Evolutionary conservation across 2,113 vertebrate genomes (phyloP).

Genomic region (Heterochromis multidens): DNA sequence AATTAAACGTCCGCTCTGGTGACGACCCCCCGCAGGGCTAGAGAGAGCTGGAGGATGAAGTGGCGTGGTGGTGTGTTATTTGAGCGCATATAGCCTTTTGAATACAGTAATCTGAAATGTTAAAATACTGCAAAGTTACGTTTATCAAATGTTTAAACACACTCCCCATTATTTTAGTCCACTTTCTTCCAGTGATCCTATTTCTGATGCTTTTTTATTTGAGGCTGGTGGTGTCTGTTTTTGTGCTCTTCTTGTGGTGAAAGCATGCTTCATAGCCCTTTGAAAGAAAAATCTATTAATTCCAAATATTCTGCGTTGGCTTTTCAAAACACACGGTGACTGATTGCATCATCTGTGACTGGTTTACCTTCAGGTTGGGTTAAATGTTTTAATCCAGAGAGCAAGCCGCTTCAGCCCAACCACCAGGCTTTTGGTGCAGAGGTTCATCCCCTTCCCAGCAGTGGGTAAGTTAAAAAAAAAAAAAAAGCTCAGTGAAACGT

Average conservation of each 20-base stretch:
- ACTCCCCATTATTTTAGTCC: fast-evolving
- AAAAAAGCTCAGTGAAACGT: background rate
- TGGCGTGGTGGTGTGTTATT: conserved; percentile 19
- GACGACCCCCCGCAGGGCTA: conserved; percentile 58
- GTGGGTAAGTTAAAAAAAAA: conserved; percentile 79
- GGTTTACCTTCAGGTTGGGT: conserved; percentile 78
- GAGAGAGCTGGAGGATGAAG: conserved; percentile 21
- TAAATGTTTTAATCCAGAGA: conserved; percentile 88
- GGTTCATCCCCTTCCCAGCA: conserved; percentile 92
- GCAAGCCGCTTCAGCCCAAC: conserved; percentile 84
- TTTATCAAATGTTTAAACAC: background rate
- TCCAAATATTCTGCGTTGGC: fast-evolving
- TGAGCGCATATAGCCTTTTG: background rate
- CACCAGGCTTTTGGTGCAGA: conserved; percentile 86
- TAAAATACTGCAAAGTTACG: background rate
- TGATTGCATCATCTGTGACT: background rate
- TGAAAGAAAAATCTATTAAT: background rate
- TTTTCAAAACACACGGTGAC: background rate
- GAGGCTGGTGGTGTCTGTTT: background rate
- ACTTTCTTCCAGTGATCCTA: background rate
- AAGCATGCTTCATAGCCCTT: background rate
- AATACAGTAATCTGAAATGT: background rate
- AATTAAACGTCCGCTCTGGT: conserved; percentile 71
- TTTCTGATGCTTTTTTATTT: background rate
- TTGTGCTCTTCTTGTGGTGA: background rate